These are phyloP conservation scores for Bombus cullumanus DNA, from an alignment of 1,140 invertebrate species.

Conservation along the genomic window DNA sequence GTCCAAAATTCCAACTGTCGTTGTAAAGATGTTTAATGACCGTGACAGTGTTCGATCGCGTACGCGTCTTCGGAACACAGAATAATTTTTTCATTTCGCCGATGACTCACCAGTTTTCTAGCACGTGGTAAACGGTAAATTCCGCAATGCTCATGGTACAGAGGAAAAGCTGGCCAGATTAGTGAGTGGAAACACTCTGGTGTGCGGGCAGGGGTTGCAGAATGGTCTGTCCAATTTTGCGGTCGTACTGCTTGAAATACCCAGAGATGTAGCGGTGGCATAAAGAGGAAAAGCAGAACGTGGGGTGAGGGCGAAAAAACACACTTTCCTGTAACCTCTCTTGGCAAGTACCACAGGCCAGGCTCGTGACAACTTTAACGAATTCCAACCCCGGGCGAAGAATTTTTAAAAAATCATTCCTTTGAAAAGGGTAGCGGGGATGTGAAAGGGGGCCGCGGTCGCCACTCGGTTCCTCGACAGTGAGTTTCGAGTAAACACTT, in stretches of 20 bases:
- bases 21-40: neutral
- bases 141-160: neutral
- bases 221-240: conserved; percentile 52
- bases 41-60: neutral
- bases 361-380: conserved; percentile 37
- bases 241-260: conserved; percentile 32
- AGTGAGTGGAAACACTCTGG: neutral
- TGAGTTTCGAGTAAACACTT: conserved; percentile 38
- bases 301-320: conserved; percentile 25
- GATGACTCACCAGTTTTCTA: neutral
- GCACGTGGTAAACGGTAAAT: neutral
- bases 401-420: conserved; percentile 44
- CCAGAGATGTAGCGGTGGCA: neutral
- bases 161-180: neutral
- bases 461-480: neutral
- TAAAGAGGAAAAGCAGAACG: conserved; percentile 8
- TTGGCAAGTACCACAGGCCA: conserved; percentile 1
- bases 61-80: too few species aligned
- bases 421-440: neutral
- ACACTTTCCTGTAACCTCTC: conserved; percentile 20
- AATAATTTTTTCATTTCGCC: neutral
- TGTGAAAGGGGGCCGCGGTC: too few species aligned
- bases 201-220: neutral
- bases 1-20: neutral
- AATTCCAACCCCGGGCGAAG: conserved; percentile 26